A percentile compares a stretch with the other conserved stretches of the same genome.
Conservation (phyloP, 2,888 invertebrate genomes). For the Athalia cordata region DNA sequence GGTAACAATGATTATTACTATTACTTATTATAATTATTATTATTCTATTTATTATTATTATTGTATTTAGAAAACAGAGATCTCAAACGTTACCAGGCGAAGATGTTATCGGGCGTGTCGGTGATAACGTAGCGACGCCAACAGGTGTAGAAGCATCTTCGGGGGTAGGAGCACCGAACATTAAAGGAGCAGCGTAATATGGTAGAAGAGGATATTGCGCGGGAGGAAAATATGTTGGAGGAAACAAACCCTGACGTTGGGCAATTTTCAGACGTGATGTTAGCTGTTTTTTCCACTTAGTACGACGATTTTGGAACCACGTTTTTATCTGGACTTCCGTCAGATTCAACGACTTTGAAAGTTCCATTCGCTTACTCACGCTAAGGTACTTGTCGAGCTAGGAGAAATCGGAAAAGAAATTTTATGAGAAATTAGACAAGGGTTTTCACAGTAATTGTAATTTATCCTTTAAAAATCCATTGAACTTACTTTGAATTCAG, state of each 20-base stretch:
- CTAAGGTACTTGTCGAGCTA: conserved; percentile 95
- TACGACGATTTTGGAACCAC: conserved; percentile 96
- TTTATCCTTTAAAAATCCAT: not conserved
- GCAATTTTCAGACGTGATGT: conserved; percentile 92
- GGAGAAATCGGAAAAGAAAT: conserved; percentile 48
- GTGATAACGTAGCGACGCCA: conserved; percentile 55
- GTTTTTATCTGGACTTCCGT: conserved; percentile 98
- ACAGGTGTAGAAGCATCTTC: conserved; percentile 64
- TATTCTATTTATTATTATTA: too few relatives aligned
- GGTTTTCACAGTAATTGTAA: not conserved
- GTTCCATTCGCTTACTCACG: conserved; percentile 95
- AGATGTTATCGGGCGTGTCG: conserved; percentile 44
- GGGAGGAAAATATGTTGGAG: conserved; percentile 81
- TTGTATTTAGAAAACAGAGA: too few relatives aligned
- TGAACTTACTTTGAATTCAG: conserved; percentile 87
- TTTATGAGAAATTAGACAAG: not conserved
- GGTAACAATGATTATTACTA: too few relatives aligned
- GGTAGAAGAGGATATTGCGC: conserved; percentile 79
- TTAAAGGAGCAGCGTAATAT: conserved; percentile 79
- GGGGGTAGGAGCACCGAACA: conserved; percentile 77
- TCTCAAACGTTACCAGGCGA: conserved; percentile 39
- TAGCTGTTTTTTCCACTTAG: conserved; percentile 98
- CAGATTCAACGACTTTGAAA: conserved; percentile 90
- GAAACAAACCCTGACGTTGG: conserved; percentile 87
- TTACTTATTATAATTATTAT: too few relatives aligned